Conservation (phyloP, 2,113 vertebrate genomes). For the Myiozetetes cayanensis region DNA sequence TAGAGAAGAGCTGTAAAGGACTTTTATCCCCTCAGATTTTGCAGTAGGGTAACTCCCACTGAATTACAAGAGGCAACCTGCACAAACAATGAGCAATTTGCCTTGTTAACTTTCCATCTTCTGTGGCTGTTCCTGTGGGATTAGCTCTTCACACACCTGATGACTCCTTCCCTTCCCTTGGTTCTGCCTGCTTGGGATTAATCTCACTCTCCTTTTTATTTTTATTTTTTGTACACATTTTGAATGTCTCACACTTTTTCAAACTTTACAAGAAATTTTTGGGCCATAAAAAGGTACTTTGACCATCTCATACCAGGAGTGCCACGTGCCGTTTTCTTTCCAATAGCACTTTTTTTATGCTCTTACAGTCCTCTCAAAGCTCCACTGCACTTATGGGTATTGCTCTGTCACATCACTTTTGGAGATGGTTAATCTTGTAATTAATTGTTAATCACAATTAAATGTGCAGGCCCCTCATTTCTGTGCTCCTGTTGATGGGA, state of each 20-base stretch:
- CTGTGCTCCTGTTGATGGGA: neutral
- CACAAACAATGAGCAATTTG: neutral
- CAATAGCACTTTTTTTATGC: neutral
- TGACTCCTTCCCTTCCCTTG: neutral
- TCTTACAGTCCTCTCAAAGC: neutral
- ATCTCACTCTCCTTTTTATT: neutral
- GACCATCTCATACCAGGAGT: neutral
- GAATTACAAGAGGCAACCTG: neutral
- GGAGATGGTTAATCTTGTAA: conserved; percentile 26
- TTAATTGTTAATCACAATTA: conserved; percentile 56
- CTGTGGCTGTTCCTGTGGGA: neutral
- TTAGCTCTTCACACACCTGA: neutral
- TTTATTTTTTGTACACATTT: neutral
- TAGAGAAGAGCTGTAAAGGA: neutral
- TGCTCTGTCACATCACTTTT: neutral
- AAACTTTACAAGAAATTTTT: neutral
- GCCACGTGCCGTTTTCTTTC: neutral
- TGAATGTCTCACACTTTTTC: neutral
- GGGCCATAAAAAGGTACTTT: neutral
- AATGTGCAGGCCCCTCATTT: conserved; percentile 1
- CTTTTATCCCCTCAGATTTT: conserved; percentile 27
- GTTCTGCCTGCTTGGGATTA: neutral
- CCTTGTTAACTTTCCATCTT: conserved; percentile 26
- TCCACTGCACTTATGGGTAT: neutral
- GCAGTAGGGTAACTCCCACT: conserved; percentile 12